phyloP scores from a whole-genome alignment of 2,113 vertebrate species.

The Mustela nigripes region DNA sequence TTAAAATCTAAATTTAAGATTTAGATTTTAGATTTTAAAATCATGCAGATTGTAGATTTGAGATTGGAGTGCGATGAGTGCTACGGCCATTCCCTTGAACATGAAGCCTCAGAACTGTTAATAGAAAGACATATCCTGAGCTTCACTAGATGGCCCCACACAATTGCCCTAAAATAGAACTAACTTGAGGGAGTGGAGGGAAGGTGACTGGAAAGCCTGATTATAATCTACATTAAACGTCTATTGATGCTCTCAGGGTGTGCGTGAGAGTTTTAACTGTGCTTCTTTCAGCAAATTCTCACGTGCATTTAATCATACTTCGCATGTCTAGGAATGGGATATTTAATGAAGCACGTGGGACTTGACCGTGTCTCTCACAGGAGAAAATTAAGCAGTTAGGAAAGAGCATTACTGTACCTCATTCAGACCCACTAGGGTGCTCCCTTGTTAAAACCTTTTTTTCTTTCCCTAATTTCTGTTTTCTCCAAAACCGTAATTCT shows the following conservation, averaged over 20 bases:
- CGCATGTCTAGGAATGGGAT: conserved; percentile 9
- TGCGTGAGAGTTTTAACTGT: neutral
- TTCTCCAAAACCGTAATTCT: conserved; percentile 47
- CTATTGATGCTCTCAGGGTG: neutral
- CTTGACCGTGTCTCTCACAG: conserved; percentile 1
- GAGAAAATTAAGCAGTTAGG: conserved; percentile 37
- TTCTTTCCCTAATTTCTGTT: neutral
- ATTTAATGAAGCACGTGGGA: conserved; percentile 71
- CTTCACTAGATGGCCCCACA: conserved; percentile 73
- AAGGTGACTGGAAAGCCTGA: neutral
- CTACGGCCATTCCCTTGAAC: neutral
- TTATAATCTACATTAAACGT: neutral
- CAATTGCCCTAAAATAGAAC: conserved; percentile 22
- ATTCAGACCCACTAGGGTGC: neutral
- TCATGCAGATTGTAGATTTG: too few species aligned
- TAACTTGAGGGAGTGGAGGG: accelerated
- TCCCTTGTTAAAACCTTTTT: neutral
- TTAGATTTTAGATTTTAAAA: too few species aligned
- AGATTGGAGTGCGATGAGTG: neutral
- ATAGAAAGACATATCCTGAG: neutral
- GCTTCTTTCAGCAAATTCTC: conserved; percentile 44
- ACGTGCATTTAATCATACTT: conserved; percentile 54
- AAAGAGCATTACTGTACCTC: conserved; percentile 3
- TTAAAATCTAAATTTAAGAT: too few species aligned
- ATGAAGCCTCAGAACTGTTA: neutral